Conservation (phyloP, 2,888 invertebrate genomes). For the Tribolium freemani region DNA sequence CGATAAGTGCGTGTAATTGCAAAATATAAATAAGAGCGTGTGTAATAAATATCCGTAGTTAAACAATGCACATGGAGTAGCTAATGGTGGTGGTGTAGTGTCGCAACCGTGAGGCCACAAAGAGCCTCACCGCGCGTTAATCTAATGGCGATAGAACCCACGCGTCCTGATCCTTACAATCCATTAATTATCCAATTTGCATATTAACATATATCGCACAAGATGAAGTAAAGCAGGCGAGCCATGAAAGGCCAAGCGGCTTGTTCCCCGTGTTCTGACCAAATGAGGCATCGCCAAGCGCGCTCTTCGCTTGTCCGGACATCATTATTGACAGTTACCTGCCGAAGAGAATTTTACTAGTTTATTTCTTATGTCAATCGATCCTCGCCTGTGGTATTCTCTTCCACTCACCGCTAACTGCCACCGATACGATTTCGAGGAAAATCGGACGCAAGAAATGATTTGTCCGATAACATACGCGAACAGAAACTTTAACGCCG, state of each 20-base stretch:
- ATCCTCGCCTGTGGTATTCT: slow-evolving; percentile 41
- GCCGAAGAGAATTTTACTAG: slow-evolving; percentile 53
- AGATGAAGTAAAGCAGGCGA: slow-evolving; percentile 56
- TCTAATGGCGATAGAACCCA: slow-evolving; percentile 56
- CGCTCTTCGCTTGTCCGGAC: slow-evolving; percentile 53
- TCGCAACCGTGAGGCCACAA: slow-evolving; percentile 31
- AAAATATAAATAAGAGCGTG: slow-evolving; percentile 59
- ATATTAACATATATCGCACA: slow-evolving; percentile 61
- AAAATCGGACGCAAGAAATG: slow-evolving; percentile 43
- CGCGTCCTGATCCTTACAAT: slow-evolving; percentile 54
- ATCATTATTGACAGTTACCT: slow-evolving; percentile 57
- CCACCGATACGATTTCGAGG: slow-evolving; percentile 43
- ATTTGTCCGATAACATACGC: slow-evolving; percentile 45
- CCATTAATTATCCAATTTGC: slow-evolving; percentile 61
- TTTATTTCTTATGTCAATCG: slow-evolving; percentile 53
- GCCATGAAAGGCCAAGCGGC: slow-evolving; percentile 60
- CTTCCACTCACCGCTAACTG: slow-evolving; percentile 36
- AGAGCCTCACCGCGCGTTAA: slow-evolving; percentile 32
- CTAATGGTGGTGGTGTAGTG: slow-evolving; percentile 22
- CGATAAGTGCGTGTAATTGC: slow-evolving; percentile 59
- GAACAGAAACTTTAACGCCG: slow-evolving; percentile 31
- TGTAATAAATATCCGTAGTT: slow-evolving; percentile 54
- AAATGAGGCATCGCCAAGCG: slow-evolving; percentile 56
- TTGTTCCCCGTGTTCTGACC: slow-evolving; percentile 58
- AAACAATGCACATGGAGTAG: slow-evolving; percentile 55